A percentile compares a stretch with the other conserved stretches of the same genome.
Conservation (phyloP, 2,888 invertebrate species). For the Crocallis elinguaria region DNA sequence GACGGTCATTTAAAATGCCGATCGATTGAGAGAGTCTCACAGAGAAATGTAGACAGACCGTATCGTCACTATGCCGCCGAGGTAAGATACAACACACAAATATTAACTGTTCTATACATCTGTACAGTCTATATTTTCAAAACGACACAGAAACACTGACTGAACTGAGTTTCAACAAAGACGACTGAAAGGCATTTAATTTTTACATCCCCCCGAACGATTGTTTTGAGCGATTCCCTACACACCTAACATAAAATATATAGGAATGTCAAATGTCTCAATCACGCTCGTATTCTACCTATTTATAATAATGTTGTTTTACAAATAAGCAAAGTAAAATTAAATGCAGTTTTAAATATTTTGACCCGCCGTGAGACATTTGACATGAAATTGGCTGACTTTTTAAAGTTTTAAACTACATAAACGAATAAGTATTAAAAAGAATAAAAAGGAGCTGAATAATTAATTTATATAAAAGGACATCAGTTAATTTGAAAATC, state of each 20-base stretch:
- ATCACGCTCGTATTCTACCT: background rate
- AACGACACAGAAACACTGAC: slow-evolving; percentile 6
- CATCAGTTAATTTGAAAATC: slow-evolving; percentile 12
- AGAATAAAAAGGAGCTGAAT: slow-evolving; percentile 3
- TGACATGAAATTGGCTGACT: slow-evolving; percentile 52
- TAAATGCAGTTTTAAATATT: too few species aligned
- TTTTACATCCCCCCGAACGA: slow-evolving; percentile 24
- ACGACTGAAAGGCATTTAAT: slow-evolving; percentile 23
- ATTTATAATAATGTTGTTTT: background rate
- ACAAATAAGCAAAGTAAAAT: background rate
- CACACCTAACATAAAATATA: slow-evolving; percentile 39
- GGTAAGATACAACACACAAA: slow-evolving; percentile 79
- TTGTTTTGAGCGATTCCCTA: slow-evolving; percentile 28
- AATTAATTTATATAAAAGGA: too few species aligned
- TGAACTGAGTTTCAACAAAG: slow-evolving; percentile 19
- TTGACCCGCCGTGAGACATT: slow-evolving; percentile 24
- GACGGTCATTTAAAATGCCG: slow-evolving; percentile 88
- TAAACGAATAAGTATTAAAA: background rate
- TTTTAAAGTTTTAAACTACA: slow-evolving; percentile 5
- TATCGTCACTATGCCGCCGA: slow-evolving; percentile 80
- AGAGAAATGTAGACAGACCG: slow-evolving; percentile 84
- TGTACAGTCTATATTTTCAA: slow-evolving; percentile 10
- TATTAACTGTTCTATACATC: slow-evolving; percentile 61
- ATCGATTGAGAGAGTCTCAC: slow-evolving; percentile 85
- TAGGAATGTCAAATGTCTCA: slow-evolving; percentile 46